Conservation (phyloP, 2,888 invertebrate genomes). For the Platycheirus albimanus region DNA sequence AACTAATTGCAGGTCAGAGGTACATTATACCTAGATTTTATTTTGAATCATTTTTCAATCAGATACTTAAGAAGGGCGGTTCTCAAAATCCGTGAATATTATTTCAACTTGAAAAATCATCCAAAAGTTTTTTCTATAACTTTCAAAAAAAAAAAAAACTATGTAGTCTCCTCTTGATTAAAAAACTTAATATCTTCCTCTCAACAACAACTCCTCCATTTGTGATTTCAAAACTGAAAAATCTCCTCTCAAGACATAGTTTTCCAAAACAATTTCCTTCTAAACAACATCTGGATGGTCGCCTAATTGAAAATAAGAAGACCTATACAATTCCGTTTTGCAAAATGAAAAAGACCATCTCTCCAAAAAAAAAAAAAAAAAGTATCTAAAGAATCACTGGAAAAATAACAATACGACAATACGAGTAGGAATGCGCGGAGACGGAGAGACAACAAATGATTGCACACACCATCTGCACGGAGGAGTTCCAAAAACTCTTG, state of each 20-base stretch:
- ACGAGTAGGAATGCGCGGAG: background rate
- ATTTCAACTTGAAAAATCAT: no score
- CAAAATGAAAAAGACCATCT: slow-evolving; percentile 17
- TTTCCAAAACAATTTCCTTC: slow-evolving; percentile 41
- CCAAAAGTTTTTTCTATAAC: no score
- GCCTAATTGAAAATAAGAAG: slow-evolving; percentile 50
- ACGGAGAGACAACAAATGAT: slow-evolving; percentile 44
- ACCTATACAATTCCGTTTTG: slow-evolving; percentile 43
- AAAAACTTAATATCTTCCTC: no score
- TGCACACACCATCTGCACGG: slow-evolving; percentile 57
- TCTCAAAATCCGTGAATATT: no score
- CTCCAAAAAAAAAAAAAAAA: background rate
- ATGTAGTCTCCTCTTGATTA: no score
- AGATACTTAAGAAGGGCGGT: no score
- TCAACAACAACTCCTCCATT: no score
- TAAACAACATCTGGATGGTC: slow-evolving; percentile 32
- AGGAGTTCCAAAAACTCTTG: slow-evolving; percentile 36
- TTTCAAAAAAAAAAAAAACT: no score
- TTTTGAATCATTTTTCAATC: no score
- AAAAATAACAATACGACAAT: slow-evolving; percentile 32
- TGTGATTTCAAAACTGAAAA: slow-evolving; percentile 2
- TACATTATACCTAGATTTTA: no score
- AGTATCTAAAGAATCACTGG: slow-evolving; percentile 37
- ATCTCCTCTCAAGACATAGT: slow-evolving; percentile 19
- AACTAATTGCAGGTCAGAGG: no score